Conservation (phyloP, 2,888 invertebrate species). For the Drosophila conformis region DNA sequence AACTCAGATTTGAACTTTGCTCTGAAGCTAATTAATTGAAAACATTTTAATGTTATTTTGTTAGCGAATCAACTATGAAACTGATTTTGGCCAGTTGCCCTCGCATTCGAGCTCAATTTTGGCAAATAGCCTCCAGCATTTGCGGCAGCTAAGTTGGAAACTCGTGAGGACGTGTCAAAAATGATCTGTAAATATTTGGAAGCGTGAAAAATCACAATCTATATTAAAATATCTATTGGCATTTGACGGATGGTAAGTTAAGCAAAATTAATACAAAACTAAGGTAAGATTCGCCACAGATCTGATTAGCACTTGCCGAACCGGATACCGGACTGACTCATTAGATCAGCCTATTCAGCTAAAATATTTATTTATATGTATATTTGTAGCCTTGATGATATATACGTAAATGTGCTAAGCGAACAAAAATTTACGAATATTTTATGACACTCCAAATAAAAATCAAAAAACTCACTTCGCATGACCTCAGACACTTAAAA, state of each 20-base stretch:
- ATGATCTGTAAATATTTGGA: slow-evolving; percentile 27
- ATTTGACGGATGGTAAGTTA: slow-evolving; percentile 51
- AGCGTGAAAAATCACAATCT: slow-evolving; percentile 45
- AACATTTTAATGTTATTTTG: slow-evolving; percentile 41
- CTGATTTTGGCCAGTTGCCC: slow-evolving; percentile 33
- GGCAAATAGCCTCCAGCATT: slow-evolving; percentile 30
- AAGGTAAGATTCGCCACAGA: slow-evolving; percentile 53
- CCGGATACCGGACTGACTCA: slow-evolving; percentile 57
- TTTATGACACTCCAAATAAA: slow-evolving; percentile 55
- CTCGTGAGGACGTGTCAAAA: slow-evolving; percentile 61
- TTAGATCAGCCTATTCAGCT: slow-evolving; percentile 23
- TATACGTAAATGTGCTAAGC: slow-evolving; percentile 67
- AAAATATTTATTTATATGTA: neutral
- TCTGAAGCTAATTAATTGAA: slow-evolving; percentile 32
- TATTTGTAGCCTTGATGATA: slow-evolving; percentile 49
- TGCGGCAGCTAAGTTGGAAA: slow-evolving; percentile 10
- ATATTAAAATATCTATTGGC: slow-evolving; percentile 27
- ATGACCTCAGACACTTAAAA: slow-evolving; percentile 58
- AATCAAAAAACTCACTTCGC: slow-evolving; percentile 35
- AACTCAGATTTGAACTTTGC: neutral
- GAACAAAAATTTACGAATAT: slow-evolving; percentile 60
- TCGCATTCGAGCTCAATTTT: slow-evolving; percentile 29
- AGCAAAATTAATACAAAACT: slow-evolving; percentile 2
- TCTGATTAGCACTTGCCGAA: slow-evolving; percentile 67
- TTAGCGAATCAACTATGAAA: slow-evolving; percentile 32